These are phyloP conservation scores for Drosophila tropicalis DNA, from an alignment of 1,140 invertebrate species.

Conservation along the genomic window DNA sequence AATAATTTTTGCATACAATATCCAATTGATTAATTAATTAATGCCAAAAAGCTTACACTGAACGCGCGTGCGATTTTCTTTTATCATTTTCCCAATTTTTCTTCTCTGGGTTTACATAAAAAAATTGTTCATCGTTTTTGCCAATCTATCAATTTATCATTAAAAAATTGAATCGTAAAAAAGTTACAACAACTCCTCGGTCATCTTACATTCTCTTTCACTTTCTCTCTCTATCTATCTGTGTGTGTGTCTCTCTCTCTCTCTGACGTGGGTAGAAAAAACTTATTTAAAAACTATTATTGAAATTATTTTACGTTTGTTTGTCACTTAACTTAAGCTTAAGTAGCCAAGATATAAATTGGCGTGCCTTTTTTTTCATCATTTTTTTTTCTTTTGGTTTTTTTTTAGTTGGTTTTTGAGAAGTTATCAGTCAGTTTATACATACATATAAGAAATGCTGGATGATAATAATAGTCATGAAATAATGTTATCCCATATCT, in stretches of 20 bases:
- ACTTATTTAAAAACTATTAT: slow-evolving; percentile 80
- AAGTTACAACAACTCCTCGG: slow-evolving; percentile 67
- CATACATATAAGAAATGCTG: slow-evolving; percentile 6
- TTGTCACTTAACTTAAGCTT: slow-evolving; percentile 50
- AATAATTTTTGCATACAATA: slow-evolving; percentile 60
- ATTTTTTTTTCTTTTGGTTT: slow-evolving; percentile 35
- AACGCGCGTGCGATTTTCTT: slow-evolving; percentile 25
- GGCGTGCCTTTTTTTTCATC: slow-evolving; percentile 37
- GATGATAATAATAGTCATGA: not conserved
- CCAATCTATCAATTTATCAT: slow-evolving; percentile 69
- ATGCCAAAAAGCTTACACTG: slow-evolving; percentile 44
- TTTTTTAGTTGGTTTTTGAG: slow-evolving; percentile 28
- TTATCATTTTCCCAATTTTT: too few species aligned
- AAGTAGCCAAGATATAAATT: slow-evolving; percentile 15
- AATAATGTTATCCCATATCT: not conserved
- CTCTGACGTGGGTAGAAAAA: slow-evolving; percentile 62
- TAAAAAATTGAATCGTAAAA: slow-evolving; percentile 75
- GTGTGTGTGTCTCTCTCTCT: not conserved
- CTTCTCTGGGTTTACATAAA: slow-evolving; percentile 36
- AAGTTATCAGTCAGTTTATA: slow-evolving; percentile 58
- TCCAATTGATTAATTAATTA: slow-evolving; percentile 26
- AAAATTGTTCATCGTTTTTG: slow-evolving; percentile 57
- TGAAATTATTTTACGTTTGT: slow-evolving; percentile 64
- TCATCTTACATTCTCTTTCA: not conserved
- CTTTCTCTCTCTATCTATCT: too few species aligned